Evolutionary conservation across 37 sponge, comb jelly and placozoan genomes (phyloP).

Genomic region (Chondrosia reniformis): DNA sequence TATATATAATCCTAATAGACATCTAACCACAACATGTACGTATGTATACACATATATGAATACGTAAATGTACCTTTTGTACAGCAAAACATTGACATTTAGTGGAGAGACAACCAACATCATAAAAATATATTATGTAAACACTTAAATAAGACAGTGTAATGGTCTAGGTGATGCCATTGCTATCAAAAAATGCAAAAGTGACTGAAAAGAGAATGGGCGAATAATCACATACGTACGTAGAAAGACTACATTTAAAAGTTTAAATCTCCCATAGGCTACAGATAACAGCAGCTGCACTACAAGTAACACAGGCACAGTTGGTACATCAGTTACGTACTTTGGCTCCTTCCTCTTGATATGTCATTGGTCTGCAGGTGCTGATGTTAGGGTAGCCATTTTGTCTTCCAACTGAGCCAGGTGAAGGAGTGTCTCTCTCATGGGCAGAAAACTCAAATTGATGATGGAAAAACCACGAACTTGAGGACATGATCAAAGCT

Average conservation of each 20-base stretch:
- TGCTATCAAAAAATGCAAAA: no score
- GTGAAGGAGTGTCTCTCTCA: slow-evolving; percentile 9
- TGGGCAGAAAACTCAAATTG: neutral
- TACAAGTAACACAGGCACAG: no score
- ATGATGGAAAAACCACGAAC: slow-evolving; percentile 5
- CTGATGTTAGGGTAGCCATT: slow-evolving; percentile 47
- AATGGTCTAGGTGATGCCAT: no score
- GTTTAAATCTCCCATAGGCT: no score
- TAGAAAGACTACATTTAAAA: no score
- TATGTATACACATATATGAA: neutral
- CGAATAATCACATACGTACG: no score
- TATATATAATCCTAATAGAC: neutral
- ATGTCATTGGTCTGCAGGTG: slow-evolving; percentile 76
- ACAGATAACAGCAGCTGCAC: no score
- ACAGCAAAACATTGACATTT: neutral
- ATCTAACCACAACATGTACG: neutral
- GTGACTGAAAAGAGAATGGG: no score
- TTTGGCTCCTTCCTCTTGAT: slow-evolving; percentile 79
- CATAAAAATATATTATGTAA: no score
- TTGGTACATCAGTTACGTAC: no score
- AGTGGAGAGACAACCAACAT: no score
- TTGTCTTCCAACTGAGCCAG: neutral
- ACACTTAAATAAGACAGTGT: no score
- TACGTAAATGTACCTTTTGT: neutral
- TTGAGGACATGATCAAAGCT: neutral